Base-by-base conservation (phyloP, 2,888 invertebrate species). In the Sarcophaga subvicina region DNA sequence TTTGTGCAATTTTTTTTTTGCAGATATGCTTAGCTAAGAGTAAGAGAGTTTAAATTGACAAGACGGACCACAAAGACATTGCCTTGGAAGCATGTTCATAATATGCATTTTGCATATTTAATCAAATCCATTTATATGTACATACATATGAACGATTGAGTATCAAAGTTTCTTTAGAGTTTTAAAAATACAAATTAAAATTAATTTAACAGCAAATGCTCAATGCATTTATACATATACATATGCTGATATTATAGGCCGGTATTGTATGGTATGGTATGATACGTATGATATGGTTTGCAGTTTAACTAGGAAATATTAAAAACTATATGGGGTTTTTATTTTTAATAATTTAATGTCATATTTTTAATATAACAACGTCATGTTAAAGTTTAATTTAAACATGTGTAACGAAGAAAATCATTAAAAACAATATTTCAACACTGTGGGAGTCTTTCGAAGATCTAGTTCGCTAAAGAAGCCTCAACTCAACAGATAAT, bases 391-490 rank as follows among this genome's bases (percentile, higher is more conserved):
- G 25, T 80, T 80, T 17, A 76, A 22, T 22, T 22, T 22, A 22
- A 72, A 80, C 84, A 85, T 84, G 80, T 80, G 84, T 76, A 63
- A 80, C 71, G 63, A 54, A 76, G 47, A 75, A 59, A 69, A 54
- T 4, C 17, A 14, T 64, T 59, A 54, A 72, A 17, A 71, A 66
- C 70, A 64, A n/a, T 63, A 64, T 76, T 49, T 71, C 70, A 85
- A 22, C 85, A 82, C 85, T 82, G 85, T 85, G 85, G 85, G 85
- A 85, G 85, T 85, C 85, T 82, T 54, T 54, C 54, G 59, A 47
- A 73, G 78, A 78, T 81, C 77, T 85, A 85, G 80, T 85, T 85
- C 45, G 37, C 60, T 22, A 37, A 54, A 54, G 54, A 54, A 70
- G 27, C 17, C 47, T 11, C 22, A 80, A 70, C 45, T 11, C 27